Evolutionary conservation across 2,797 vertebrate genomes (phyloP).

Genomic region (Dicrostonyx torquatus): DNA sequence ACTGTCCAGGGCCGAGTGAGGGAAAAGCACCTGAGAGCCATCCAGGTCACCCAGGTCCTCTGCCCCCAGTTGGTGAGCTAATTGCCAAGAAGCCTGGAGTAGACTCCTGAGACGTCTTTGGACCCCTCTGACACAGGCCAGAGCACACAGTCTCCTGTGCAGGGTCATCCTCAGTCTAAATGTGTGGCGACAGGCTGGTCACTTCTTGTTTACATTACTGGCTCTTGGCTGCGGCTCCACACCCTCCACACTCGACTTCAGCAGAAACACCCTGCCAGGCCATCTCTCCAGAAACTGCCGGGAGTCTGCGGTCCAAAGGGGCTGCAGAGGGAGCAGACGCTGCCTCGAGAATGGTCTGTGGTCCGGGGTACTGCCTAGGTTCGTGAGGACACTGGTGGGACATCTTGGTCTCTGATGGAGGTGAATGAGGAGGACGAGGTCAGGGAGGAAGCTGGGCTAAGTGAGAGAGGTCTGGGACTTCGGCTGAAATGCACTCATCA

Average conservation of each 20-base stretch:
- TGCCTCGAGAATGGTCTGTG: not conserved
- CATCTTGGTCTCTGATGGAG: not conserved
- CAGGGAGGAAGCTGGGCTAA: not conserved
- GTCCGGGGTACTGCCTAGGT: not conserved
- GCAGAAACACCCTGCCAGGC: conserved; percentile 49
- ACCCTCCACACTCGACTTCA: conserved; percentile 32
- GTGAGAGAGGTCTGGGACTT: not conserved
- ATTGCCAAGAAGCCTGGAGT: not conserved
- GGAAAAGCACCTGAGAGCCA: not conserved
- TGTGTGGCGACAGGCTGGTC: not conserved
- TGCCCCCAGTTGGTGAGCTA: not conserved
- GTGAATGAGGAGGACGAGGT: not conserved
- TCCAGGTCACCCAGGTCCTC: not conserved
- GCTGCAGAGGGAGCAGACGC: not conserved
- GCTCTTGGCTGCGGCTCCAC: conserved; percentile 44
- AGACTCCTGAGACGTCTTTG: not conserved
- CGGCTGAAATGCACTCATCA: not conserved
- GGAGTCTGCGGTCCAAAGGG: not conserved
- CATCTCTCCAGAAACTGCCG: not conserved
- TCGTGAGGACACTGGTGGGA: not conserved
- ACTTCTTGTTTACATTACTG: conserved; percentile 58
- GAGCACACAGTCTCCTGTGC: not conserved
- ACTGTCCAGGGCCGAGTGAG: not conserved
- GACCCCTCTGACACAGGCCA: not conserved
- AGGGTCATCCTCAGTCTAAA: not conserved